Percentiles rank a stretch among this genome's conserved stretches.
phyloP scores from a whole-genome alignment of 1,140 invertebrate genomes.

The Drosophila miranda region DNA sequence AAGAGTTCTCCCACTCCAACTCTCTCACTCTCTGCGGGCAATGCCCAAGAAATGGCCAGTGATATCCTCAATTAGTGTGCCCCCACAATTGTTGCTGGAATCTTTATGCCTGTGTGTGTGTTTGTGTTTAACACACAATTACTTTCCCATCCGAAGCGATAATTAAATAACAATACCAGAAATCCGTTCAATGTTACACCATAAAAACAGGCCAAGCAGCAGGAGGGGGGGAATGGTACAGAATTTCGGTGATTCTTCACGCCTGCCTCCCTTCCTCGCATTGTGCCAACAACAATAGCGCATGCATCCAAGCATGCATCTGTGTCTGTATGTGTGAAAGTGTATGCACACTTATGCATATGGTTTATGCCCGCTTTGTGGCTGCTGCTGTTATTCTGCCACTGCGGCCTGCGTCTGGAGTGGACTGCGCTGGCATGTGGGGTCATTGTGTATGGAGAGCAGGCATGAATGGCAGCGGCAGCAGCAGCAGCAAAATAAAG shows the following conservation, averaged over 20 bases:
- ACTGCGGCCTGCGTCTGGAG: slow-evolving; percentile 3
- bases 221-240: slow-evolving; percentile 1
- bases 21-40: too few relatives aligned
- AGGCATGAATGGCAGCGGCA: slow-evolving; percentile 62
- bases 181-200: slow-evolving; percentile 51
- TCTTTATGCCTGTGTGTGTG: background rate
- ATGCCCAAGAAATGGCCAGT: slow-evolving; percentile 5
- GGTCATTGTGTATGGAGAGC: slow-evolving; percentile 65
- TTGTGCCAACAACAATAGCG: slow-evolving; percentile 2
- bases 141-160: slow-evolving; percentile 45
- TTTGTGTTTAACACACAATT: slow-evolving; percentile 21
- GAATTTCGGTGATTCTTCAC: slow-evolving; percentile 51
- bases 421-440: slow-evolving; percentile 55
- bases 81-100: slow-evolving; percentile 21
- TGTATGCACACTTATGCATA: slow-evolving; percentile 11
- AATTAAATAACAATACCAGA: slow-evolving; percentile 55
- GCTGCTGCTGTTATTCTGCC: slow-evolving; percentile 28
- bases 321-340: slow-evolving; percentile 8
- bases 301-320: slow-evolving; percentile 10
- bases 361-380: slow-evolving; percentile 36
- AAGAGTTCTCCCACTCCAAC: too few relatives aligned
- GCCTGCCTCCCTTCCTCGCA: slow-evolving; percentile 12
- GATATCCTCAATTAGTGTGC: slow-evolving; percentile 12
- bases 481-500: slow-evolving; percentile 60
- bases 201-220: slow-evolving; percentile 12